Evolutionary conservation across 2,113 vertebrate species (phyloP).

Genomic region (Cyanoderma ruficeps): DNA sequence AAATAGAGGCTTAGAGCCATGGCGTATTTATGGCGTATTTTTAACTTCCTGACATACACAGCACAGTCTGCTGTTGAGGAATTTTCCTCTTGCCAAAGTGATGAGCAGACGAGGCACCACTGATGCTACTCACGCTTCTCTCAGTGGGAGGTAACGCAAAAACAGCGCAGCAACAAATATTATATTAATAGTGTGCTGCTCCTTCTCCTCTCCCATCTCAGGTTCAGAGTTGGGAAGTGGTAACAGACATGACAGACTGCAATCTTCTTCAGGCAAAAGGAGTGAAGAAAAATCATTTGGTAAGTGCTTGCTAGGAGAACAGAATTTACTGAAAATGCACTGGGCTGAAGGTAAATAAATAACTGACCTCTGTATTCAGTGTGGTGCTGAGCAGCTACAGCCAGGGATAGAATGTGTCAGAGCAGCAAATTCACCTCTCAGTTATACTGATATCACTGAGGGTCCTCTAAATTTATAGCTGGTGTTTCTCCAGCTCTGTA

Average conservation of each 20-base stretch:
- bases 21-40: slow-evolving; percentile 9
- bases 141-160: slow-evolving; percentile 21
- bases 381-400: neutral
- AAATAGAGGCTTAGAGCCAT: slow-evolving; percentile 16
- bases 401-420: neutral
- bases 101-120: slow-evolving; percentile 36
- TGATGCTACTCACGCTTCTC: slow-evolving; percentile 14
- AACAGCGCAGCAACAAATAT: neutral
- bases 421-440: neutral
- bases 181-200: neutral
- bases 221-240: neutral
- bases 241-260: neutral
- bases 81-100: slow-evolving; percentile 56
- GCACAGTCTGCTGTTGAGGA: slow-evolving; percentile 14
- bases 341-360: neutral
- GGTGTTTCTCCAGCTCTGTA: neutral
- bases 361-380: neutral
- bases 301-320: neutral
- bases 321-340: neutral
- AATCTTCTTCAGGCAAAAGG: neutral
- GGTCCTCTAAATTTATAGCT: neutral
- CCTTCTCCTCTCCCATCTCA: neutral
- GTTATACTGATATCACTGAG: neutral
- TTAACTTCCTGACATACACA: slow-evolving; percentile 31
- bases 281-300: neutral